A percentile compares a stretch with the other conserved stretches of the same genome.
Conservation (phyloP, 2,113 vertebrate species). For the Gobio gobio region DNA sequence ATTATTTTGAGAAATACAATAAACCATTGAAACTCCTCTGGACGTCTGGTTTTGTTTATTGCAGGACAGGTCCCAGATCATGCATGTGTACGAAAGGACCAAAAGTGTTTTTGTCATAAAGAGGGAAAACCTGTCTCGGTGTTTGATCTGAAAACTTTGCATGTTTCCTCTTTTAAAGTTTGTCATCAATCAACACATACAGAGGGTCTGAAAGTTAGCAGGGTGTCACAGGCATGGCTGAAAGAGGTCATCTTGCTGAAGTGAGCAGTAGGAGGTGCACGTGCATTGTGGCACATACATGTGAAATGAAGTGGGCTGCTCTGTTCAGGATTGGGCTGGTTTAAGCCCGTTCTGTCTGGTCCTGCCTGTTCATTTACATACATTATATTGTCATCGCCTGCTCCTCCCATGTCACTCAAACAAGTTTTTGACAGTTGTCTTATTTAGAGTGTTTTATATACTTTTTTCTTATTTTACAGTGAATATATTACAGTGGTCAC, state of each 20-base stretch:
- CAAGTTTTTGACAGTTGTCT: constrained; percentile 31
- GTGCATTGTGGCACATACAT: constrained; percentile 32
- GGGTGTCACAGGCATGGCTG: background rate
- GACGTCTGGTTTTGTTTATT: constrained; percentile 8
- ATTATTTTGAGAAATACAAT: constrained; percentile 25
- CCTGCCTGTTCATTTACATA: constrained; percentile 71
- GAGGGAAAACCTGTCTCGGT: too few relatives aligned
- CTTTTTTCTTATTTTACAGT: background rate
- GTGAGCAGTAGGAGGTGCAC: background rate
- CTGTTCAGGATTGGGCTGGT: constrained; percentile 69
- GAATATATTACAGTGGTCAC: background rate
- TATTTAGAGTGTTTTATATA: background rate
- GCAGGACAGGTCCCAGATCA: background rate
- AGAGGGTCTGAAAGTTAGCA: background rate
- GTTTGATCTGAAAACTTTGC: background rate
- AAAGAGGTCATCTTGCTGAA: constrained; percentile 8
- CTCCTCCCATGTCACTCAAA: constrained; percentile 59
- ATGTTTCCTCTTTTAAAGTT: background rate
- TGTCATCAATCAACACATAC: background rate
- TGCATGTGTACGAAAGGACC: background rate
- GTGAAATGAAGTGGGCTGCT: constrained; percentile 61
- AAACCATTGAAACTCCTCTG: constrained; percentile 9
- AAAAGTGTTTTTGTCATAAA: background rate
- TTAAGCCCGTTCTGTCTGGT: constrained; percentile 76
- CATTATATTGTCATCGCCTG: constrained; percentile 70